These are phyloP conservation scores for Drosophila algonquin DNA, from an alignment of 2,888 invertebrate species.

Conservation along the genomic window DNA sequence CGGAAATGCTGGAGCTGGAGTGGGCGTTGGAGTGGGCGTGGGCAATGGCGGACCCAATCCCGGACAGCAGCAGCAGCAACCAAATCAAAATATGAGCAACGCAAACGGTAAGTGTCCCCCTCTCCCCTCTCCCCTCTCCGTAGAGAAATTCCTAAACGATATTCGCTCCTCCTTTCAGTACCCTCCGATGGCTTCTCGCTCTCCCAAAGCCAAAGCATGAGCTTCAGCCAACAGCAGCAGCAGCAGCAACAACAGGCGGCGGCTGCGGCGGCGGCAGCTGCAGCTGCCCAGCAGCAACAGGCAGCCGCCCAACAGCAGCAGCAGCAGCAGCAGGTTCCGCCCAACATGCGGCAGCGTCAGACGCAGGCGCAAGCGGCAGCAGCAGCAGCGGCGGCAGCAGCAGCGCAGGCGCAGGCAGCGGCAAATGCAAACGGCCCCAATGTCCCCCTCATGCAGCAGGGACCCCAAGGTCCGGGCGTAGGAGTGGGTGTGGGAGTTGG, in stretches of 20 bases:
- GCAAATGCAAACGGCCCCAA: conserved; percentile 80
- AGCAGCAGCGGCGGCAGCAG: conserved; percentile 84
- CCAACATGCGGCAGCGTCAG: conserved; percentile 82
- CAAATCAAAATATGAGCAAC: conserved; percentile 83
- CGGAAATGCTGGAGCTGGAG: conserved; percentile 52
- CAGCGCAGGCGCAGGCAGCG: conserved; percentile 82
- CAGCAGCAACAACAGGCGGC: conserved; percentile 87
- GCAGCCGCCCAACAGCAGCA: conserved; percentile 79
- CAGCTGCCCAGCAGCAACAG: conserved; percentile 81
- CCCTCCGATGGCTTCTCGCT: conserved; percentile 87
- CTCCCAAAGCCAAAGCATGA: conserved; percentile 93
- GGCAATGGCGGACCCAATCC: conserved; percentile 83
- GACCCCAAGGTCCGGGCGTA: conserved; percentile 55
- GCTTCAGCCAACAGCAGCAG: conserved; percentile 89
- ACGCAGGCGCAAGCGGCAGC: conserved; percentile 81
- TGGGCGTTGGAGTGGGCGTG: conserved; percentile 33
- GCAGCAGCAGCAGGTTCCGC: conserved; percentile 83
- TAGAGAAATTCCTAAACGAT: fast-evolving
- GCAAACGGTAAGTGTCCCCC: conserved; percentile 78
- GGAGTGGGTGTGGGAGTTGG: conserved; percentile 26
- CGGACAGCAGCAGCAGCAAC: conserved; percentile 78
- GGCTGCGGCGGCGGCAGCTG: conserved; percentile 86
- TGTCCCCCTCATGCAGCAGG: conserved; percentile 67
- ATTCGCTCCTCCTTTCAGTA: conserved; percentile 57
- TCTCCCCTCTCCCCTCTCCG: neutral